These are phyloP conservation scores for Anastatus disparis DNA, from an alignment of 1,140 invertebrate species.

Conservation along the genomic window DNA sequence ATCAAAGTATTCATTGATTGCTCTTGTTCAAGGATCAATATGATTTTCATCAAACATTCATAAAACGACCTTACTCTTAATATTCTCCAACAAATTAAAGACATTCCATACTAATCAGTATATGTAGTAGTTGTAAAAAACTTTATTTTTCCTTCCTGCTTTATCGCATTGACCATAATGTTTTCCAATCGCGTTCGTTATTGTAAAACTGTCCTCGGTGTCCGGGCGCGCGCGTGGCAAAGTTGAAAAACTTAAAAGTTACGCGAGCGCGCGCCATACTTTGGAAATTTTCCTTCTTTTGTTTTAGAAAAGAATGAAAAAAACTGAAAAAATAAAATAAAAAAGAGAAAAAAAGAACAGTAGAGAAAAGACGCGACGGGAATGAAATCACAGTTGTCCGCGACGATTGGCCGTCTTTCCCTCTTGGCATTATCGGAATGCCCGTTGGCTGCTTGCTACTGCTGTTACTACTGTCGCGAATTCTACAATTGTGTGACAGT, in stretches of 20 bases:
- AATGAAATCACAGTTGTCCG: conserved; percentile 30
- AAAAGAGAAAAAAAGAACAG: not conserved
- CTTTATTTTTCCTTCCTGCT: too few relatives aligned
- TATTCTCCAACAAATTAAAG: conserved; percentile 13
- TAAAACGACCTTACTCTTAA: too few relatives aligned
- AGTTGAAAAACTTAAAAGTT: not conserved
- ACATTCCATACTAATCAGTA: conserved; percentile 31
- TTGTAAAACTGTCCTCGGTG: conserved; percentile 13
- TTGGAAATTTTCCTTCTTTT: conserved; percentile 14
- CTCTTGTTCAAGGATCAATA: too few relatives aligned
- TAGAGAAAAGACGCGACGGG: conserved; percentile 12
- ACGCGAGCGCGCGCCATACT: not conserved
- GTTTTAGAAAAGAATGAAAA: not conserved
- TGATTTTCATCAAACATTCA: too few relatives aligned
- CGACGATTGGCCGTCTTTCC: conserved; percentile 26
- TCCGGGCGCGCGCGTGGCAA: not conserved
- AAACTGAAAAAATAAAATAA: not conserved
- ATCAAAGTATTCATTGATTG: too few relatives aligned
- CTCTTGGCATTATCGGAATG: conserved; percentile 12
- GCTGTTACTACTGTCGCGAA: not conserved
- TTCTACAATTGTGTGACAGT: conserved; percentile 2
- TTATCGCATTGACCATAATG: too few relatives aligned
- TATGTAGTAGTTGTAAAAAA: not conserved
- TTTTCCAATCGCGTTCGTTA: conserved; percentile 21
- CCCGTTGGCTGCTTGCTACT: not conserved